Percentiles rank a stretch among this genome's conserved stretches.
These are phyloP conservation scores for Naja naja DNA, from an alignment of 2,113 vertebrate genomes.

Conservation along the genomic window DNA sequence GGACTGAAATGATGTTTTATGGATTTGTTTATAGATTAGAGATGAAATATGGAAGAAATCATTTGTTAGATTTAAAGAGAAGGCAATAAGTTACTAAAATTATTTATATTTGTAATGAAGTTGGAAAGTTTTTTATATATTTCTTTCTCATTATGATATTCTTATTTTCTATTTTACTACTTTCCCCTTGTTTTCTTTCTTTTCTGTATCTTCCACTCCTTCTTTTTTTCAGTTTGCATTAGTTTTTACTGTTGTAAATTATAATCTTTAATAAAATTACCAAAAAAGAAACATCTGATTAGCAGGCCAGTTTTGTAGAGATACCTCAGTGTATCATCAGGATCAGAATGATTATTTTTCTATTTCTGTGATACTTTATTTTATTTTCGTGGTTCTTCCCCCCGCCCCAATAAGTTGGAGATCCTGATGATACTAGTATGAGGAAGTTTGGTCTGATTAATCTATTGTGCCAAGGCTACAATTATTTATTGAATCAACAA, in stretches of 20 bases:
- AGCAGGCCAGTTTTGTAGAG: neutral
- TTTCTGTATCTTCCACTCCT: neutral
- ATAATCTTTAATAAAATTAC: neutral
- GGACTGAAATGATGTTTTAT: neutral
- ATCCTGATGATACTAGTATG: neutral
- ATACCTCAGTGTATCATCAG: neutral
- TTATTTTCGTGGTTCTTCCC: neutral
- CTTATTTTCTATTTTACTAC: neutral
- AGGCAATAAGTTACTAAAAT: neutral
- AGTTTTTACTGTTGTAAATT: neutral
- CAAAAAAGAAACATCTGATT: neutral
- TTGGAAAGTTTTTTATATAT: neutral
- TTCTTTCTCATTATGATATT: neutral
- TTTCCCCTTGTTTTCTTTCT: neutral
- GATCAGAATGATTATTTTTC: neutral
- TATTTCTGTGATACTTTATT: neutral
- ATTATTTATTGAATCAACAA: neutral
- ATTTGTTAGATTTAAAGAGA: neutral
- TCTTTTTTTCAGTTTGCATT: neutral
- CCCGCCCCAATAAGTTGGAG: neutral
- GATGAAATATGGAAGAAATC: neutral
- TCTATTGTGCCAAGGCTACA: neutral
- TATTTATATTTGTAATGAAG: neutral
- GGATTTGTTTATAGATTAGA: neutral
- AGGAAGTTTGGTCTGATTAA: neutral